Conservation (phyloP, 2,888 invertebrate species). For the Syrista parreyssii region DNA sequence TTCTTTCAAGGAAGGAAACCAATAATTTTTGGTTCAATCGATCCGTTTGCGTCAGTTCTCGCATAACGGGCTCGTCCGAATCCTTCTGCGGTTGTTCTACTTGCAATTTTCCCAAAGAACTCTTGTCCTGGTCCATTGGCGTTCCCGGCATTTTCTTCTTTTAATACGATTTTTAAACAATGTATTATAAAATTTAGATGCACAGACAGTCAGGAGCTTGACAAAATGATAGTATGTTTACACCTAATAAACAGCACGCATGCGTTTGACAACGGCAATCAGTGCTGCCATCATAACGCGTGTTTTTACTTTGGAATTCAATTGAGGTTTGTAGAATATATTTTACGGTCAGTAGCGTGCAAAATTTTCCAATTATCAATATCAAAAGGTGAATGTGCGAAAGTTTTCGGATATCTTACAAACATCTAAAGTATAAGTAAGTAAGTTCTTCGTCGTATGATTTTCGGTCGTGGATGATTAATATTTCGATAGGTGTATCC, state of each 20-base stretch:
- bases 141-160: slow-evolving; percentile 54
- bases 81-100: slow-evolving; percentile 35
- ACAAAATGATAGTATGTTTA: not conserved
- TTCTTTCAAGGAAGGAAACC: slow-evolving; percentile 72
- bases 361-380: too few relatives aligned
- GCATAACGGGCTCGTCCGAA: slow-evolving; percentile 30
- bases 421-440: not conserved
- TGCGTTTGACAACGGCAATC: not conserved
- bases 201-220: not conserved
- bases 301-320: not conserved
- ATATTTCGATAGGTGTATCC: too few relatives aligned
- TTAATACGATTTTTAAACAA: not conserved
- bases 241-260: not conserved
- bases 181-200: not conserved
- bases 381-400: not conserved
- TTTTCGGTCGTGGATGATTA: not conserved
- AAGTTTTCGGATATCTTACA: not conserved
- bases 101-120: slow-evolving; percentile 32
- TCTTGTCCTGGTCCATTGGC: slow-evolving; percentile 42
- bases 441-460: not conserved
- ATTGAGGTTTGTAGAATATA: too few relatives aligned
- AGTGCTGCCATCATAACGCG: not conserved
- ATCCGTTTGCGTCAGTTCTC: slow-evolving; percentile 74
- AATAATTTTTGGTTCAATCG: slow-evolving; percentile 75
- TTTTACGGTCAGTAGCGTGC: too few relatives aligned